Evolutionary conservation across 2,797 vertebrate species (phyloP).

Genomic region (Arremon aurantiirostris): DNA sequence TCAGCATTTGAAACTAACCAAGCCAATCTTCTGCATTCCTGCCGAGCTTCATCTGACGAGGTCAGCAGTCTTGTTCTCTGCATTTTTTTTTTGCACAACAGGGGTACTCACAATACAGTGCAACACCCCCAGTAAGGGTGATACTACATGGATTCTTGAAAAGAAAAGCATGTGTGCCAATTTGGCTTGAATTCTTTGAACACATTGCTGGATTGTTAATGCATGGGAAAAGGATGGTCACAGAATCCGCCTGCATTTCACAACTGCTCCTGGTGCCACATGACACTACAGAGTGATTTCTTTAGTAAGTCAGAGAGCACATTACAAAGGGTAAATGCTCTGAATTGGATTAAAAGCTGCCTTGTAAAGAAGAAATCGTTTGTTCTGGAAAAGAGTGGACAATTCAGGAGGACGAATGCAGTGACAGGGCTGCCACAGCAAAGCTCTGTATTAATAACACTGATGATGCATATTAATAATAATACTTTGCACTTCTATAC

Average conservation of each 20-base stretch:
- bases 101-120: constrained; percentile 31
- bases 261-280: constrained; percentile 16
- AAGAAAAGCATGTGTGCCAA: constrained; percentile 35
- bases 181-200: constrained; percentile 49
- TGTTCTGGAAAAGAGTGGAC: constrained; percentile 7
- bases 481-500: constrained; percentile 17
- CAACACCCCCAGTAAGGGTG: constrained; percentile 8
- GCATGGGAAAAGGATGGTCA: constrained; percentile 24
- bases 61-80: constrained; percentile 51
- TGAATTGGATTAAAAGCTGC: constrained; percentile 59
- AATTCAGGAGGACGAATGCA: constrained; percentile 13
- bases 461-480: constrained; percentile 43
- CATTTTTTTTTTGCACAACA: constrained; percentile 30
- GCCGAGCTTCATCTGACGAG: constrained; percentile 50
- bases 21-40: constrained; percentile 46
- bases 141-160: constrained; percentile 47
- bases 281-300: constrained; percentile 25
- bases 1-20: constrained; percentile 27
- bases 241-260: constrained; percentile 30
- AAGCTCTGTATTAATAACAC: constrained; percentile 35
- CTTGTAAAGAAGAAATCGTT: constrained; percentile 26
- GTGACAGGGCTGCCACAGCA: background rate
- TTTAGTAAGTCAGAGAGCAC: constrained; percentile 38
- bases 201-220: constrained; percentile 22
- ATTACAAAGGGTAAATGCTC: constrained; percentile 45